A percentile compares a stretch with the other conserved stretches of the same genome.
phyloP scores from a whole-genome alignment of 2,113 vertebrate species.

The Zosterops japonicus region DNA sequence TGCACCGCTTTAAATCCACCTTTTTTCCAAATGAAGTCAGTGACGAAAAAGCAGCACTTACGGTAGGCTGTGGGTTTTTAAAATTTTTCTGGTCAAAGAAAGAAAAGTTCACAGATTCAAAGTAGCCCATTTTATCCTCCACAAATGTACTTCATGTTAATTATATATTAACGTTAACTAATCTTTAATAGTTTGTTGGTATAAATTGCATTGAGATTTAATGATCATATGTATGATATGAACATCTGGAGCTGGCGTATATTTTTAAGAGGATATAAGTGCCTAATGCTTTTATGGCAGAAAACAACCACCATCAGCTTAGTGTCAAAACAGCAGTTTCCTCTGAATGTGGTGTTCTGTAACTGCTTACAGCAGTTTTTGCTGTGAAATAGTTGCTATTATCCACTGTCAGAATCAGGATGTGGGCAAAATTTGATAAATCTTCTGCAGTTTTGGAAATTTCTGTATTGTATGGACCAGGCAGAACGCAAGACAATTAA shows the following conservation, averaged over 20 bases:
- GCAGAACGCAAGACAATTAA: not conserved
- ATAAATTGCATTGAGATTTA: not conserved
- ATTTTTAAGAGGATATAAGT: not conserved
- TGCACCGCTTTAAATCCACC: constrained; percentile 75
- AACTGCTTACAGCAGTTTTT: not conserved
- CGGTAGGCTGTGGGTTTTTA: constrained; percentile 67
- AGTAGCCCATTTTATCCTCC: not conserved
- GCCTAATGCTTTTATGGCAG: not conserved
- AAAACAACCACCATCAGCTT: not conserved
- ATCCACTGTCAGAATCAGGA: not conserved
- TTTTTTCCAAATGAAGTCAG: constrained; percentile 87
- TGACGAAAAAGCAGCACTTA: constrained; percentile 73
- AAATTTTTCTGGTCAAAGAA: not conserved
- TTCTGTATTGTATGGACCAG: not conserved
- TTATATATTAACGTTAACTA: not conserved
- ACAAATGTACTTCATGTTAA: not conserved
- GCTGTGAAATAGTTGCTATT: not conserved
- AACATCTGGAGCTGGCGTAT: not conserved
- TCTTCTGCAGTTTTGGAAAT: not conserved
- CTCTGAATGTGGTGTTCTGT: not conserved
- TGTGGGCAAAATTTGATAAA: not conserved
- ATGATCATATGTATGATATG: not conserved
- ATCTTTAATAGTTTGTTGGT: not conserved
- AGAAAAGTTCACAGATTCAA: not conserved
- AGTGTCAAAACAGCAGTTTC: not conserved